A percentile compares a stretch with the other conserved stretches of the same genome.
phyloP scores from a whole-genome alignment of 2,888 invertebrate species.

The Lingula anatina region DNA sequence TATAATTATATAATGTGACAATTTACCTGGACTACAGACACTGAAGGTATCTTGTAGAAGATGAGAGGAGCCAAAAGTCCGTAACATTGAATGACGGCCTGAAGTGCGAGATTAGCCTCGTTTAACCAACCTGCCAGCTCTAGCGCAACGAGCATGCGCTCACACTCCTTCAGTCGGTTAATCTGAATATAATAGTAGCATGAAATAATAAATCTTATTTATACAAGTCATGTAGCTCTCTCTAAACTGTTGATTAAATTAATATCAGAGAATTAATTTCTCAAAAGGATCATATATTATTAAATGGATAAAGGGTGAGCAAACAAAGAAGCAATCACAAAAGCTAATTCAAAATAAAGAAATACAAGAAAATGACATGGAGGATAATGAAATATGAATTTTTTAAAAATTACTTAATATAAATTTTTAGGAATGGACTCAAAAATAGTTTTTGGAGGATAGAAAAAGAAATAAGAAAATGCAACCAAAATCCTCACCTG shows the following conservation, averaged over 20 bases:
- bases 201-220: not conserved
- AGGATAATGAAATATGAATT: no score
- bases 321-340: no score
- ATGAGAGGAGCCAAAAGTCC: constrained; percentile 49
- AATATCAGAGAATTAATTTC: no score
- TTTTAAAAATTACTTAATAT: no score
- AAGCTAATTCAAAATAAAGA: no score
- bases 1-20: no score
- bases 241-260: not conserved
- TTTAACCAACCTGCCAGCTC: constrained; percentile 51
- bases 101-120: constrained; percentile 45
- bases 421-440: no score
- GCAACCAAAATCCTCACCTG: constrained; percentile 26
- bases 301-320: no score
- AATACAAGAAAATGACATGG: no score
- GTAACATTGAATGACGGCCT: constrained; percentile 49
- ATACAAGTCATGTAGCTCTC: not conserved
- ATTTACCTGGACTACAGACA: constrained; percentile 42
- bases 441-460: no score
- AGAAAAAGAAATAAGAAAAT: no score
- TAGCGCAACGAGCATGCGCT: constrained; percentile 46
- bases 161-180: constrained; percentile 44
- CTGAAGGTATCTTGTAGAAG: constrained; percentile 46
- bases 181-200: constrained; percentile 22
- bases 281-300: no score